Evolutionary conservation across 1,140 invertebrate genomes (phyloP), one percentile per base, ranked within the genome.

Genomic region (Rhynchophorus ferrugineus): DNA sequence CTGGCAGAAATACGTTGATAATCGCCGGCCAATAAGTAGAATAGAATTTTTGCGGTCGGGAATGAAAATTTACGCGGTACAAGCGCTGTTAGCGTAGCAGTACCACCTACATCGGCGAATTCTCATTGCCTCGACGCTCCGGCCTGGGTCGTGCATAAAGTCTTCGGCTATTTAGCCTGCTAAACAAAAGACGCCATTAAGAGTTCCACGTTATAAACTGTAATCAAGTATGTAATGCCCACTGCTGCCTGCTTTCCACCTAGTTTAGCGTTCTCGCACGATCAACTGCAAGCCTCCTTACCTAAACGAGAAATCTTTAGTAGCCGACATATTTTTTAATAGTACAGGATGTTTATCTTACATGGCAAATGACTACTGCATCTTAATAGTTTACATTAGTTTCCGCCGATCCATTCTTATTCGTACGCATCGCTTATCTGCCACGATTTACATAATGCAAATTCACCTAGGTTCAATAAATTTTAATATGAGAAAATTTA

Each of bases 151-250:
- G 47, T 46, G 44, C 50, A 57, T 60, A 60, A 60, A 60, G 34
- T 54, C 47, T 37, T 38, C 47, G 38, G 50, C 49, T 53, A 57
- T 60, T 60, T 60, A 57, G 44, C 48, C 44, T 49, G 50, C 54
- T 53, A 50, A 60, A 60, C 58, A 60, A 60, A 60, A 60, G 58
- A 57, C 54, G 47, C 51, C 56, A 58, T 58, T 58, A 58, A 54
- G 47, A 58, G 56, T 57, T 57, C 44, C 29, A 51, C 51, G 48
- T 51, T 57, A 57, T 46, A 53, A 57, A 57, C 49, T 44, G 56
- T 57, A 57, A 57, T 57, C 56, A 50, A 21, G 56, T 19, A 20
- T 47, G 20, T 53, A 46, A 46, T 46, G 50, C 43, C 43, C 50
- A 41, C 43, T 41, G 43, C 33, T 36, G 44, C 9, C 17, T 29